Conservation (phyloP, 2,797 vertebrate genomes). For the Cynopterus sphinx region DNA sequence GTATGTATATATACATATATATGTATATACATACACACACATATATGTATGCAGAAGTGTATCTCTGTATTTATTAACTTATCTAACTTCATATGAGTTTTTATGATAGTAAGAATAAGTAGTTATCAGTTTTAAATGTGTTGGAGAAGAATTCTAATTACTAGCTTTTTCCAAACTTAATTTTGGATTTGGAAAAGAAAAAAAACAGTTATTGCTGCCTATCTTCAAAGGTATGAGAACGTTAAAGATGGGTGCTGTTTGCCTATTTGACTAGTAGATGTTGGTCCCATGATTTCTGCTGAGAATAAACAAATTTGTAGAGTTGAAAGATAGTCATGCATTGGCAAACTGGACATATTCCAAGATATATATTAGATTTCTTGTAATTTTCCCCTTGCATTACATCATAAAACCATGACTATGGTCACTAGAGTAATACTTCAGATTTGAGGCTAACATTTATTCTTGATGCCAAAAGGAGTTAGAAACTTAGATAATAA, state of each 20-base stretch:
- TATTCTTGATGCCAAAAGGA: slow-evolving; percentile 14
- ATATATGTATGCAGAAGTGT: neutral
- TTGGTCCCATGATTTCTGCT: neutral
- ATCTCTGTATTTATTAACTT: neutral
- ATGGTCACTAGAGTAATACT: neutral
- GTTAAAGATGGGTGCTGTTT: slow-evolving; percentile 45
- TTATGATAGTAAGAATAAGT: slow-evolving; percentile 25
- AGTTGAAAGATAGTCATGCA: neutral
- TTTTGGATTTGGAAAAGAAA: slow-evolving; percentile 54
- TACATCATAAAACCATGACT: slow-evolving; percentile 26
- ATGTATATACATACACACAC: neutral
- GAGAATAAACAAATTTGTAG: slow-evolving; percentile 21
- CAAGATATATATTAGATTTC: slow-evolving; percentile 12
- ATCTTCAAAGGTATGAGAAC: neutral
- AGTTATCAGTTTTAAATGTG: slow-evolving; percentile 42
- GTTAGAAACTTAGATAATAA: slow-evolving; percentile 39
- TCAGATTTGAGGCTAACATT: slow-evolving; percentile 23
- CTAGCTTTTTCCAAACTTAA: slow-evolving; percentile 2
- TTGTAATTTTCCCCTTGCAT: neutral
- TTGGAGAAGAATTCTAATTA: slow-evolving; percentile 2
- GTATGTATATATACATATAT: neutral
- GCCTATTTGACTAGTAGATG: neutral
- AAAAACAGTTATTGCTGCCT: neutral
- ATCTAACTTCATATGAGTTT: slow-evolving; percentile 33
- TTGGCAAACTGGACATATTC: slow-evolving; percentile 14